A percentile compares a stretch with the other conserved stretches of the same genome.
These are phyloP conservation scores for Euplagia quadripunctaria DNA, from an alignment of 2,888 invertebrate species.

Conservation along the genomic window DNA sequence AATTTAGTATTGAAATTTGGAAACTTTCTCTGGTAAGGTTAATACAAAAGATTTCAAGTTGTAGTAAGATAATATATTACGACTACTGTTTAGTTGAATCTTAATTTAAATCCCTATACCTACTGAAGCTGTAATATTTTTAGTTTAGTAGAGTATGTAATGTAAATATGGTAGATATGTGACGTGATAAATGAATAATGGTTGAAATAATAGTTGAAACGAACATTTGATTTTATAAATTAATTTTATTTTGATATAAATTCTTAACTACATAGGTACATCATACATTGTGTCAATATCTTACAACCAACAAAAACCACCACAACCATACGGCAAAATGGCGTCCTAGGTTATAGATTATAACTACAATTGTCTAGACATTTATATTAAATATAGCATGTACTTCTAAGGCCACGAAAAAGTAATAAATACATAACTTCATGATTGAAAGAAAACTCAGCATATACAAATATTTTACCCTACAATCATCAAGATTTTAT, in stretches of 20 bases:
- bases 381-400: constrained; percentile 8
- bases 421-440: constrained; percentile 23
- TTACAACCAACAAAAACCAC: constrained; percentile 6
- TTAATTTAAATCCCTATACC: too few relatives aligned
- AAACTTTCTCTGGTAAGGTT: too few relatives aligned
- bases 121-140: too few relatives aligned
- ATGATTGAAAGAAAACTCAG: constrained; percentile 28
- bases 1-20: too few relatives aligned
- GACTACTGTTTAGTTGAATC: too few relatives aligned
- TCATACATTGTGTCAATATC: constrained; percentile 37
- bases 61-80: too few relatives aligned
- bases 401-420: constrained; percentile 34
- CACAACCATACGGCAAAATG: too few relatives aligned
- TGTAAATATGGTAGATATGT: background rate
- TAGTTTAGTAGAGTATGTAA: background rate
- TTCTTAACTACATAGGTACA: constrained; percentile 39
- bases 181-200: background rate
- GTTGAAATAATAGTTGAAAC: background rate
- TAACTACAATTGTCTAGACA: constrained; percentile 6
- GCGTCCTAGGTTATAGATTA: background rate
- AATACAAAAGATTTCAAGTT: too few relatives aligned
- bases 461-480: constrained; percentile 36
- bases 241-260: constrained; percentile 44
- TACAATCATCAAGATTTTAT: constrained; percentile 29
- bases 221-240: constrained; percentile 15